A percentile compares a stretch with the other conserved stretches of the same genome.
Conservation (phyloP, 2,888 invertebrate genomes). For the Leptopilina syphax region DNA sequence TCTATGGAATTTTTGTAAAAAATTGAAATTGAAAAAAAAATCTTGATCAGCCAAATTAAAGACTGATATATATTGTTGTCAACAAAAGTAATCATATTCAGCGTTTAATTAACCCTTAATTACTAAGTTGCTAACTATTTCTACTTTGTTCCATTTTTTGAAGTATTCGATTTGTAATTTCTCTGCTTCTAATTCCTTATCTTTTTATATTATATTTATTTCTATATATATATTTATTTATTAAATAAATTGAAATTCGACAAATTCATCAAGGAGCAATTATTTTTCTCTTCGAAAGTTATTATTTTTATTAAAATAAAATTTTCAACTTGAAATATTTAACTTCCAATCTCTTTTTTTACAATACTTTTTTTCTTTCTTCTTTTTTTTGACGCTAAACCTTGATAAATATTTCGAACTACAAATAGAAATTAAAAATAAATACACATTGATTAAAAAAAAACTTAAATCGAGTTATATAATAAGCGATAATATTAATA, state of each 20-base stretch:
- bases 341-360: constrained; percentile 10
- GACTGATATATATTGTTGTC: neutral
- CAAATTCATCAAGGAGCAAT: constrained; percentile 20
- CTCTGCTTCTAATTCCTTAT: constrained; percentile 19
- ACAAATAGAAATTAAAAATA: neutral
- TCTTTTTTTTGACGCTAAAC: neutral
- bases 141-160: constrained; percentile 30
- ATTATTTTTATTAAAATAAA: constrained; percentile 24
- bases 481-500: constrained; percentile 32
- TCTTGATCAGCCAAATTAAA: neutral
- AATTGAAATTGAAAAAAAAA: neutral
- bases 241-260: neutral
- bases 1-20: constrained; percentile 10
- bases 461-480: constrained; percentile 15
- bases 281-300: neutral
- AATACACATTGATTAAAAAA: neutral
- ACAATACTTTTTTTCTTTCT: neutral
- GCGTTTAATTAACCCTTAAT: constrained; percentile 8
- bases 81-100: constrained; percentile 23
- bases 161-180: constrained; percentile 35
- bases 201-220: neutral
- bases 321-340: constrained; percentile 5
- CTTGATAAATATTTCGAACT: constrained; percentile 13
- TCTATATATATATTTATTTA: neutral
- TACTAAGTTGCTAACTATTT: constrained; percentile 21